Evolutionary conservation across 2,113 vertebrate species (phyloP), one percentile per base, ranked within the genome.

Genomic region (Nothoprocta perdicaria): DNA sequence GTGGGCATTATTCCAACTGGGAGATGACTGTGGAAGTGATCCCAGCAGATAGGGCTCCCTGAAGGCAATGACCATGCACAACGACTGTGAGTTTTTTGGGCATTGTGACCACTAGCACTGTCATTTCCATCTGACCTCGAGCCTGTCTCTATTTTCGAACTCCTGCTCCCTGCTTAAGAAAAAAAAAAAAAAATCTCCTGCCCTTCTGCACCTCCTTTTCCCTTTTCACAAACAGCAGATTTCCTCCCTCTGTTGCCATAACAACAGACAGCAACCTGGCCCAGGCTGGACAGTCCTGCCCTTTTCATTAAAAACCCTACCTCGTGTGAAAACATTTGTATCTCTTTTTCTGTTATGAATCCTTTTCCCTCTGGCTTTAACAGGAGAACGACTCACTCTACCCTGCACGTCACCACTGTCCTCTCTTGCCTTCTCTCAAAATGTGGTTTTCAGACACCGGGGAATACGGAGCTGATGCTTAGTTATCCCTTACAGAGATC

Each of bases 271-370:
- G 90, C 55, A 90, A 67, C 65, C 57, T 92, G 73, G 85, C 68
- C 88, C 52, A 9, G 61, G 57, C 95, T 91, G 89, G 82, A 35
- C 76, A 72, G 79, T 92, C 73, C 65, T 95, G 88, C 80, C 92
- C 85, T 91, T 95, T 94, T 72, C 38, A 50, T 91, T 88, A 86
- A 96, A 94, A 95, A 88, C 89, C 94, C 83, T 78, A 67, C 73
- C 65, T 67, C 57, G 50, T 71, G 61, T 81, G 50, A 93, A 94
- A 90, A 55, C 61, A 77, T 80, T 78, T 80, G 55, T 84, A 38
- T 67, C 79, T 75, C 9, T 0, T 78, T 83, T 9, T 89, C 68
- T 80, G 79, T 57, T 46, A 1, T 5, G 79, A 87, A 78, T 83
- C 50, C 24, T 92, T 87, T 77, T 80, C 62, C 41, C 55, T 60